Conservation (phyloP, 2,797 vertebrate genomes). For the Platyrinchus mystaceus region DNA sequence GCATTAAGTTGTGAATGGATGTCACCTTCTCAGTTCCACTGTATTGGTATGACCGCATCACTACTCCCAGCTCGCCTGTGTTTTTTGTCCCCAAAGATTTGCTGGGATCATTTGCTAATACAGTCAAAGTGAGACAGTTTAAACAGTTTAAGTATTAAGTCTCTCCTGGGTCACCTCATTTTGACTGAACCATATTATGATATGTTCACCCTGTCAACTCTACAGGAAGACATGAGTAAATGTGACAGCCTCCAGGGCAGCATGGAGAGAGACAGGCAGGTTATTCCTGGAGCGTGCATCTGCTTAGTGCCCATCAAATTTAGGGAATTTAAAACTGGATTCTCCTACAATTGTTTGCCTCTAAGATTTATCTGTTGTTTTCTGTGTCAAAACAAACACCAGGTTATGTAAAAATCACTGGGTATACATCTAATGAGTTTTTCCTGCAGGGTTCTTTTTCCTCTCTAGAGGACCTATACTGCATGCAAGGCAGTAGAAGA, state of each 20-base stretch:
- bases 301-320: background rate
- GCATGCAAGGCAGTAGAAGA: background rate
- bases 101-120: background rate
- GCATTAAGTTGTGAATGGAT: background rate
- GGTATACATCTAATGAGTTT: background rate
- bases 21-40: background rate
- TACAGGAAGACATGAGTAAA: background rate
- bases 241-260: background rate
- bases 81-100: background rate
- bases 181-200: background rate
- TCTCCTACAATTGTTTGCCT: background rate
- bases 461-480: background rate
- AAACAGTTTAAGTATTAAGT: background rate
- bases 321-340: background rate
- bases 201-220: background rate
- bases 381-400: background rate
- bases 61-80: background rate
- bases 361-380: background rate
- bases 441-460: background rate
- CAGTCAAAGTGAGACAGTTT: background rate
- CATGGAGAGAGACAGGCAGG: accelerated
- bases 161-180: background rate
- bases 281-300: background rate
- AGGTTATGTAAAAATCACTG: background rate
- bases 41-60: background rate